Evolutionary conservation across 2,888 invertebrate species (phyloP), one percentile per base, ranked within the genome.

Genomic region (Druceiella hillmani): DNA sequence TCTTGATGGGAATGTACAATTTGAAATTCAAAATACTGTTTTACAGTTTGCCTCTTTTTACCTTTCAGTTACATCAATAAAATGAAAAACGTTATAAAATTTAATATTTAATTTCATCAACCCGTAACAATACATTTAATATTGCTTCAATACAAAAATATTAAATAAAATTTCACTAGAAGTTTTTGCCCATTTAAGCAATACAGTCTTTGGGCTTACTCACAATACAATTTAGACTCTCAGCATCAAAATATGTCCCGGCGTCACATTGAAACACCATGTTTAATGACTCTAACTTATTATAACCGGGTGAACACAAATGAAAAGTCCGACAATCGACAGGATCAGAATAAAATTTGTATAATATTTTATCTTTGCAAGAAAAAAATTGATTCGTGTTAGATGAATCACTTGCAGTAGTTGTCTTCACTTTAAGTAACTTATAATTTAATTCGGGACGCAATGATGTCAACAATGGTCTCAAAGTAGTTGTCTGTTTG

Each of bases 261-360:
- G 69, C 61, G 52, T 76, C 76, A 56, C 78, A 78, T 10, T 74
- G 74, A 50, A 76, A 78, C 50, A 74, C 70, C 57, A 77, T 72
- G 52, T 77, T 75, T 22, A 78, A 56, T 42, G 76, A 62, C 53
- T 77, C 76, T 41, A 64, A 62, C 39, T 62, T 55, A 14, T 66
- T 68, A 50, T 74, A 76, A 7, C 77, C 77, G n/a, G 68, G 67
- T 3, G 76, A 75, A 53, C 78, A 78, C 46, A 76, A 76, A 52
- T 78, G 78, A 50, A 78, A 78, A 45, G 77, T 55, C 43, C 75
- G 62, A 47, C 76, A 77, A 53, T 78, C 75, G 41, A 72, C 61
- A 30, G 64, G 63, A 52, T 78, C 78, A 2, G 74, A 69, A 50
- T 77, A 76, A 54, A 76, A 78, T 40, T 63, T 63, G 47, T 76